Evolutionary conservation across 1,140 invertebrate species (phyloP), one percentile per base, ranked within the genome.

Genomic region (Macrobrachium rosenbergii): DNA sequence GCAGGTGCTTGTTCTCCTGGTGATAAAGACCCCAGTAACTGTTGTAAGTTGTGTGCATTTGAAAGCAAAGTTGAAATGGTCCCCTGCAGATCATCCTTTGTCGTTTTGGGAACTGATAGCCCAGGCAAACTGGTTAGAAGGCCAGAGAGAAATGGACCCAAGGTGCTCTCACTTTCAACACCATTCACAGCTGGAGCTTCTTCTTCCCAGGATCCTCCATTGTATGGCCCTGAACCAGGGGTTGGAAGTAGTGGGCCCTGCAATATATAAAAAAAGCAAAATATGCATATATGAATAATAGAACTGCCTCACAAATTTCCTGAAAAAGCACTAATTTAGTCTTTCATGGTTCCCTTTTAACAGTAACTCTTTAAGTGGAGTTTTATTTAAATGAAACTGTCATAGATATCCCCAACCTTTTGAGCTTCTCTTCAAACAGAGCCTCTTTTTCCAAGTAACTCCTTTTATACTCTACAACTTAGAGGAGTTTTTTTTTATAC

Each of bases 41-140:
- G 91, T 58, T 91, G 90, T 76, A 92, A 88, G 84, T 90, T 91
- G 63, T 91, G 91, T 17, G 92, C 91, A 89, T 92, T 92, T 73
- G 84, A 91, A 43, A 92, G 83, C 11, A 92, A 77, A 19, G 90
- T 91, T 67, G 89, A 91, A 58, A 92, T 89, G 14, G 91, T 91
- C 67, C 91, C 90, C 85, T 92, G 91, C 45, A 92, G 75, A 23
- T 92, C 91, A 8, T 89, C 89, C 52, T 88, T 84, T 6, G 43
- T 17, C 12, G 79, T 11, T 52, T 82, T 82, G n/a, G 63, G 58
- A 21, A 16, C 21, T 37, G 37, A n/a, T 0, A 84, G 63, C 5
- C 91, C 91, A 8, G 85, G 82, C 58, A 84, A 21, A 21, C 91
- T 90, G 16, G 67, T 85, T 43, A 88, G 43, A 28, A 88, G 78